Evolutionary conservation across 1,140 invertebrate genomes (phyloP), one percentile per base, ranked within the genome.

Genomic region (Nixonia krombeini): DNA sequence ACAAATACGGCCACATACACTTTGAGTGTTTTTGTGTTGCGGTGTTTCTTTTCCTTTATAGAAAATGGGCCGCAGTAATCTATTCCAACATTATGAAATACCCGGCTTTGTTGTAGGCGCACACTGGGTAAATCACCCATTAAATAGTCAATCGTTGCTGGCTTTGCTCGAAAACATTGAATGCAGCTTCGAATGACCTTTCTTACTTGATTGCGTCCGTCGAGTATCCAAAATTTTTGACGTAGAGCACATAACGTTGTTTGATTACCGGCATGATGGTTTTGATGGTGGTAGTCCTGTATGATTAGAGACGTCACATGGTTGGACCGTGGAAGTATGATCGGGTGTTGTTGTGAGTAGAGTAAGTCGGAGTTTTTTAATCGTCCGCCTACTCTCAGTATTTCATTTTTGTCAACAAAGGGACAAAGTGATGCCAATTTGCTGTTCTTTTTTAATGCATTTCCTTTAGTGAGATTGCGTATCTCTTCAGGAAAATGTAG

Each of bases 51-150:
- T 4, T 47, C 67, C 55, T 80, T 83, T 0, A 82, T 62, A 0
- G 64, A 41, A 6, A 80, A 67, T 0, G 80, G 76, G 3, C 82
- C 82, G 15, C 69, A 73, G 46, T 74, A 82, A 49, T 84, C 79
- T 0, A 79, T 41, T 0, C 78, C 76, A 0, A 55, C 44, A 16
- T 62, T 28, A 4, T 12, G 1, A 63, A 85, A 82, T 10, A 73
- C 56, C 15, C 37, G 38, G 0, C 46, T 6, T 1, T 50, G 5
- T 1, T 3, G 9, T n/a, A 13, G 15, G 55, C 29, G 21, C 28
- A 6, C 23, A 3, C 0, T 1, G 1, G 42, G 42, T 3, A 45
- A 16, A 13, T 45, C 2, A 23, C 42, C 16, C 42, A 45, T 45
- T 15, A 38, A 31, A 25, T 62, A 62, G 1, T 45, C 7, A 0